These are phyloP conservation scores for Bellardia bayeri DNA, from an alignment of 2,888 invertebrate species.

Conservation along the genomic window DNA sequence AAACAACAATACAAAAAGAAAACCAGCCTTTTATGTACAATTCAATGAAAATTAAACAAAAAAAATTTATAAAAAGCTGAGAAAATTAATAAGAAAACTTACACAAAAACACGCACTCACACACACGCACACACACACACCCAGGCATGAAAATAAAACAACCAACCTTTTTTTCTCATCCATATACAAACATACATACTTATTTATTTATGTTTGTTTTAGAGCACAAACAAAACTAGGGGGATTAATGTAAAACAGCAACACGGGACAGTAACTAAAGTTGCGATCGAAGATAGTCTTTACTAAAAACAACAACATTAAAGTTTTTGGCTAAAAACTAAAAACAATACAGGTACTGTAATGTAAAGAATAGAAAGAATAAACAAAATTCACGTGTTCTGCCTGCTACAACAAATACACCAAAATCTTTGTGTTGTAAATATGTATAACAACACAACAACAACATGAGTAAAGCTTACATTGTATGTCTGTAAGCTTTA, in stretches of 20 bases:
- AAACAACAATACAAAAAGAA: neutral
- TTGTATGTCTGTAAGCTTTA: slow-evolving; percentile 24
- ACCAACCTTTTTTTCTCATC: neutral
- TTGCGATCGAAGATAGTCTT: neutral
- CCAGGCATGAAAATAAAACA: neutral
- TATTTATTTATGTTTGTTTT: neutral
- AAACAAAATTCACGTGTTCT: slow-evolving; percentile 17
- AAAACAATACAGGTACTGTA: neutral
- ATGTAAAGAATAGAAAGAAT: neutral
- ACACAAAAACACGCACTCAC: slow-evolving; percentile 23
- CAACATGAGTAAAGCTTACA: neutral
- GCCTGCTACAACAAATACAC: slow-evolving; percentile 22
- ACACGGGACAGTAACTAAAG: neutral
- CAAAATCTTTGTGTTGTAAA: slow-evolving; percentile 9
- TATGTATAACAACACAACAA: slow-evolving; percentile 9
- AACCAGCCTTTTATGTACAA: slow-evolving; percentile 11
- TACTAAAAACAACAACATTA: slow-evolving; percentile 38
- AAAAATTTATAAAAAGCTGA: neutral
- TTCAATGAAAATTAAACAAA: slow-evolving; percentile 49
- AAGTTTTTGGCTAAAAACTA: slow-evolving; percentile 19
- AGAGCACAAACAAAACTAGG: neutral
- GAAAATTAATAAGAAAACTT: slow-evolving; percentile 49
- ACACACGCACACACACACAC: slow-evolving; percentile 8
- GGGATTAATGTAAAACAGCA: slow-evolving; percentile 3
- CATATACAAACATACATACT: neutral